These are phyloP conservation scores for Diplodus sargus DNA, from an alignment of 2,797 vertebrate species.

Conservation along the genomic window DNA sequence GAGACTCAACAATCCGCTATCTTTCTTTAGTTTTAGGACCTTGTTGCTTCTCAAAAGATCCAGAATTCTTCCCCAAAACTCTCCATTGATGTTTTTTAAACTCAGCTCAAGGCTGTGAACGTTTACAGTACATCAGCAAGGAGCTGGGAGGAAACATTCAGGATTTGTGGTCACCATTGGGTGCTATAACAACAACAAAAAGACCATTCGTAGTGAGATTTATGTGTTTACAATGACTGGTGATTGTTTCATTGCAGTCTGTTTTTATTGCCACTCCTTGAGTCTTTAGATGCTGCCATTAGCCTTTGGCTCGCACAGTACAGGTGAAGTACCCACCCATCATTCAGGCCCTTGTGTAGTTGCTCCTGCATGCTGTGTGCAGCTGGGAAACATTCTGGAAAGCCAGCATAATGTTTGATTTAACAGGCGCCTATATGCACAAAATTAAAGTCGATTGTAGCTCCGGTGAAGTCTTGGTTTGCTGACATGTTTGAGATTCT, in stretches of 20 bases:
- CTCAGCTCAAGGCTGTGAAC: no score
- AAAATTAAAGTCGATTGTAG: not conserved
- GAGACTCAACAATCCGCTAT: no score
- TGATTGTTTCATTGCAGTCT: not conserved
- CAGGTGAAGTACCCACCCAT: conserved; percentile 1
- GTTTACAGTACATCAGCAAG: not conserved
- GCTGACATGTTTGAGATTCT: not conserved
- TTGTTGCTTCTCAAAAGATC: no score
- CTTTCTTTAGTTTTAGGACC: no score
- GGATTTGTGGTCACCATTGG: not conserved
- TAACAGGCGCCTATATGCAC: not conserved
- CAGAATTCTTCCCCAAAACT: no score
- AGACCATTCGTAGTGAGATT: not conserved
- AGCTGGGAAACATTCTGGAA: not conserved
- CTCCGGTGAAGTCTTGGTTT: not conserved
- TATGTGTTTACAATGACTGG: not conserved
- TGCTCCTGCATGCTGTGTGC: not conserved
- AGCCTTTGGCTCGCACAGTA: not conserved
- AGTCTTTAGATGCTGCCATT: not conserved
- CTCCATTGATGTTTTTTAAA: no score
- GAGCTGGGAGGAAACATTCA: not conserved
- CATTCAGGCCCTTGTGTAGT: not conserved
- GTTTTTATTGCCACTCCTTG: conserved; percentile 1
- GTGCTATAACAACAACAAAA: not conserved
- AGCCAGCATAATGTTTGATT: not conserved